These are phyloP conservation scores for Synergus gifuensis DNA, from an alignment of 2,888 invertebrate species.

Conservation along the genomic window DNA sequence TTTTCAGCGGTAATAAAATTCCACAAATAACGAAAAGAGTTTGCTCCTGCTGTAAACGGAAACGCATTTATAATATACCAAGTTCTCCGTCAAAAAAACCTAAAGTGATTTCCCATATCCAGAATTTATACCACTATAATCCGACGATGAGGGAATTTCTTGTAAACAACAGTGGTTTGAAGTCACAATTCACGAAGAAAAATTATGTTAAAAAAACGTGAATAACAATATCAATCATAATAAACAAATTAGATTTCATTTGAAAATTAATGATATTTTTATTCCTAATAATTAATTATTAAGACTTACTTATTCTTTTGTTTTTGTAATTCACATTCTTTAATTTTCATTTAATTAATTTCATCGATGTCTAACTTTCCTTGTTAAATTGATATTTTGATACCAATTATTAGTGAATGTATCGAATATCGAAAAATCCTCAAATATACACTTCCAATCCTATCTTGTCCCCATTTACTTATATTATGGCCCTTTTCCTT, in stretches of 20 bases:
- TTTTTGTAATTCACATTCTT: neutral
- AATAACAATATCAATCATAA: neutral
- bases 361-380: neutral
- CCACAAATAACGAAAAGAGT: constrained; percentile 14
- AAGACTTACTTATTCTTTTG: neutral
- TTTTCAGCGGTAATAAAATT: constrained; percentile 22
- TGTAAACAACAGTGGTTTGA: constrained; percentile 58
- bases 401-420: neutral
- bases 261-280: neutral
- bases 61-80: constrained; percentile 30
- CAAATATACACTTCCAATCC: constrained; percentile 21
- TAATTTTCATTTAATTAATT: neutral
- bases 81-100: constrained; percentile 30
- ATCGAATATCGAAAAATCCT: neutral
- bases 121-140: constrained; percentile 53
- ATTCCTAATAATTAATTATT: neutral
- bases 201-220: neutral
- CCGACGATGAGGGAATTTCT: constrained; percentile 66
- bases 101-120: constrained; percentile 54
- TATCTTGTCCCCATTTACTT: constrained; percentile 13
- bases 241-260: neutral
- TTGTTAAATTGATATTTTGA: neutral
- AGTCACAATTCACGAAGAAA: neutral
- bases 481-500: neutral
- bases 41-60: constrained; percentile 33